phyloP scores from a whole-genome alignment of 2,113 vertebrate species.

The Marmota monax region DNA sequence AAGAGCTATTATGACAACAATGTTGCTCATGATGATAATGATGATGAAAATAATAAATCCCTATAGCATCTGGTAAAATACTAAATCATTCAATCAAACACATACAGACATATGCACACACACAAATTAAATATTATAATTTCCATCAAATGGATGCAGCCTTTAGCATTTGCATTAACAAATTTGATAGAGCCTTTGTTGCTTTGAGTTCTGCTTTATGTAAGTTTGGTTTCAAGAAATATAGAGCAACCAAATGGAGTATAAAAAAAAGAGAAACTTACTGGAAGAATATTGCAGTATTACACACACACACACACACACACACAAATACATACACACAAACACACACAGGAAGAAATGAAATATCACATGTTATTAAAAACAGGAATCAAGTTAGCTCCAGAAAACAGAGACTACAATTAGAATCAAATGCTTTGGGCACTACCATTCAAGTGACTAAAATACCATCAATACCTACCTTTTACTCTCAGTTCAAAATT shows the following conservation, averaged over 20 bases:
- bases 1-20: slow-evolving; percentile 60
- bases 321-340: rapidly evolving
- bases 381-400: not conserved
- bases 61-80: slow-evolving; percentile 43
- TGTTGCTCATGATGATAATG: slow-evolving; percentile 41
- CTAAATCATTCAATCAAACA: slow-evolving; percentile 61
- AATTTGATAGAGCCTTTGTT: not conserved
- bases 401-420: not conserved
- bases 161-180: slow-evolving; percentile 8
- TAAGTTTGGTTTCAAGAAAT: slow-evolving; percentile 22
- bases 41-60: slow-evolving; percentile 66
- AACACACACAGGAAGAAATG: not conserved
- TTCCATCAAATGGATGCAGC: not conserved
- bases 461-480: not conserved
- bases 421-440: not conserved
- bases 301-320: not conserved
- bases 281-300: not conserved
- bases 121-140: slow-evolving; percentile 50
- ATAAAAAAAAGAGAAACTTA: slow-evolving; percentile 9
- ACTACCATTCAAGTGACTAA: not conserved
- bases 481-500: slow-evolving; percentile 49
- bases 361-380: not conserved
- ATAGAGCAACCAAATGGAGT: not conserved
- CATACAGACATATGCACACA: not conserved
- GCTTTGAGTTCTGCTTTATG: slow-evolving; percentile 4